Conservation (phyloP, 2,797 vertebrate species). For the Ctenopoma multispine region DNA sequence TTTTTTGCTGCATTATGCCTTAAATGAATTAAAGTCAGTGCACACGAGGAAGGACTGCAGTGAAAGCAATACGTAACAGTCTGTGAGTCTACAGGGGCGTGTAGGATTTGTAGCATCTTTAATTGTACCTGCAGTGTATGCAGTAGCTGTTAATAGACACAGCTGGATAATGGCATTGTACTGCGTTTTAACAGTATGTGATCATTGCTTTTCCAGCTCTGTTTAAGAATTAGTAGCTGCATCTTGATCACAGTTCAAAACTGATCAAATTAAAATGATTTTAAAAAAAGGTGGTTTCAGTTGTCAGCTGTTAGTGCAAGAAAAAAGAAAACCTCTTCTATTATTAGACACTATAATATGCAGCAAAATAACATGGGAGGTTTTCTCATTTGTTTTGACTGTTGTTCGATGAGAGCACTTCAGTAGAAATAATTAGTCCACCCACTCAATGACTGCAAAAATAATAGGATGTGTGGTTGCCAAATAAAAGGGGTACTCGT, state of each 20-base stretch:
- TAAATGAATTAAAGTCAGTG: conserved; percentile 21
- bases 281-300: not conserved
- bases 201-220: not conserved
- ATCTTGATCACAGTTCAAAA: not conserved
- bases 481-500: conserved; percentile 12
- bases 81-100: not conserved
- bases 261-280: not conserved
- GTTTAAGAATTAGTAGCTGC: not conserved
- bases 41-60: conserved; percentile 26
- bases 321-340: not conserved
- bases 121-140: conserved; percentile 10
- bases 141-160: not conserved
- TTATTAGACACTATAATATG: conserved; percentile 7
- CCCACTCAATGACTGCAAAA: conserved; percentile 11
- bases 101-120: conserved; percentile 26
- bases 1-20: conserved; percentile 11
- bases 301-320: not conserved
- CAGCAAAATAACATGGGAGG: conserved; percentile 15
- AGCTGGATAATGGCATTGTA: not conserved
- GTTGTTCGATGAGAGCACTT: conserved; percentile 41
- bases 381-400: conserved; percentile 31
- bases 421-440: conserved; percentile 31
- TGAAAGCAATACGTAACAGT: conserved; percentile 16
- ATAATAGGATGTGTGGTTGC: conserved; percentile 25
- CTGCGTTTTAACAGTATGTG: not conserved